Evolutionary conservation across 2,797 vertebrate genomes (phyloP), one percentile per base, ranked within the genome.

Genomic region (Rhadinocentrus ornatus): DNA sequence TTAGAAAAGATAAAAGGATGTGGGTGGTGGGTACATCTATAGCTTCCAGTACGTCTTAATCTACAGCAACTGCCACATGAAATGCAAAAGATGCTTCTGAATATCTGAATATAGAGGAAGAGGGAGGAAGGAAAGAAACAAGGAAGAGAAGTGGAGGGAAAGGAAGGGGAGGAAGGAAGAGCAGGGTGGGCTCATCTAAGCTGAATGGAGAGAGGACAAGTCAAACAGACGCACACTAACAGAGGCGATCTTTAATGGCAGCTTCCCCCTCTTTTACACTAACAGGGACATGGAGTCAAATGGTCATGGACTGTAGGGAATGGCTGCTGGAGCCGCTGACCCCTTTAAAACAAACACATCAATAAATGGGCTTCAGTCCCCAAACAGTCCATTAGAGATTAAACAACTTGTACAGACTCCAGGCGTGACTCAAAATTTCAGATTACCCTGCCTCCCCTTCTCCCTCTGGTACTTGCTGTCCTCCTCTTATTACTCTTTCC

Each of bases 361-460:
- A 50, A 48, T 35, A 29, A 24, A 50, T 12, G n/a, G 3, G 10
- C n/a, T 50, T 9, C 5, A 81, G 24, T 54, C 34, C 56, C 62
- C 29, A 55, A 62, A 66, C 72, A 65, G 46, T 78, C 80, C 84
- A 87, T 88, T 84, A 83, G 75, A 79, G 80, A 87, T 80, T 78
- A 79, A 84, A 85, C 64, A 78, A 74, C 64, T 83, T 73, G 57
- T 79, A 78, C 69, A 68, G 69, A 79, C 84, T 77, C 58, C 63
- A 70, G 75, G 63, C 71, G 1, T 63, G 77, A 54, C 72, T 83
- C 74, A 70, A 78, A 81, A 70, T 75, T 16, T 86, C 64, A 78
- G 59, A 78, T 75, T 27, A 41, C 55, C 59, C 61, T 37, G 34
- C 66, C 15, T 5, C 10, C 66, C 20, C 71, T n/a, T 1, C 15